Conservation (phyloP, 2,113 vertebrate species). For the Dicentrarchus labrax region DNA sequence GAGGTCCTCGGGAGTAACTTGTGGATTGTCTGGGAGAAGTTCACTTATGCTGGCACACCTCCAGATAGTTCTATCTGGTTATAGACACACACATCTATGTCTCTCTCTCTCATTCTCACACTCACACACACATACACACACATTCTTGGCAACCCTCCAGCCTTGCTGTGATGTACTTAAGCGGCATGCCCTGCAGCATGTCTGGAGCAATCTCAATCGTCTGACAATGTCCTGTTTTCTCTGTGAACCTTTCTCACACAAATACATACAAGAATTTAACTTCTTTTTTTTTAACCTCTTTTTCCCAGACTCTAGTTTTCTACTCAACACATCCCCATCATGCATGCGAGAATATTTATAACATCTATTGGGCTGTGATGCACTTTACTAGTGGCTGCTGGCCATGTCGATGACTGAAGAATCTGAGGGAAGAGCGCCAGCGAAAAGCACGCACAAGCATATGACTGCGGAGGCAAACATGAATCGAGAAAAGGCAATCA, state of each 20-base stretch:
- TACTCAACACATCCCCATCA: conserved; percentile 13
- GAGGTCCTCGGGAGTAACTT: conserved; percentile 28
- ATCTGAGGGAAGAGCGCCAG: neutral
- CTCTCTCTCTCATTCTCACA: conserved; percentile 11
- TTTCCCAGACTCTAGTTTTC: neutral
- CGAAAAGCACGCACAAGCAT: conserved; percentile 5
- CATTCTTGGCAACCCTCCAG: conserved; percentile 63
- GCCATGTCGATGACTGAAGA: neutral
- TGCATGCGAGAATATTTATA: neutral
- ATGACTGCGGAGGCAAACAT: neutral
- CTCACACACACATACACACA: conserved; percentile 11
- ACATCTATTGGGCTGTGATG: conserved; percentile 6
- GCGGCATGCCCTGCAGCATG: conserved; percentile 58
- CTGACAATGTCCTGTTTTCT: conserved; percentile 49
- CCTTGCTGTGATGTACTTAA: conserved; percentile 56
- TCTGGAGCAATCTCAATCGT: conserved; percentile 58
- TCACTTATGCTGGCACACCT: conserved; percentile 44
- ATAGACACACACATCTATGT: conserved; percentile 28
- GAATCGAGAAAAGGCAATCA: conserved; percentile 6
- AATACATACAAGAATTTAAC: conserved; percentile 18
- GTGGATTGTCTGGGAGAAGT: conserved; percentile 51
- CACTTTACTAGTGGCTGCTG: conserved; percentile 7
- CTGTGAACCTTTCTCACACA: conserved; percentile 34
- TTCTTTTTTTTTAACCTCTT: neutral
- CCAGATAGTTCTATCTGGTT: conserved; percentile 35